These are phyloP conservation scores for Urophycis tenuis DNA, from an alignment of 2,797 vertebrate genomes.

Conservation along the genomic window DNA sequence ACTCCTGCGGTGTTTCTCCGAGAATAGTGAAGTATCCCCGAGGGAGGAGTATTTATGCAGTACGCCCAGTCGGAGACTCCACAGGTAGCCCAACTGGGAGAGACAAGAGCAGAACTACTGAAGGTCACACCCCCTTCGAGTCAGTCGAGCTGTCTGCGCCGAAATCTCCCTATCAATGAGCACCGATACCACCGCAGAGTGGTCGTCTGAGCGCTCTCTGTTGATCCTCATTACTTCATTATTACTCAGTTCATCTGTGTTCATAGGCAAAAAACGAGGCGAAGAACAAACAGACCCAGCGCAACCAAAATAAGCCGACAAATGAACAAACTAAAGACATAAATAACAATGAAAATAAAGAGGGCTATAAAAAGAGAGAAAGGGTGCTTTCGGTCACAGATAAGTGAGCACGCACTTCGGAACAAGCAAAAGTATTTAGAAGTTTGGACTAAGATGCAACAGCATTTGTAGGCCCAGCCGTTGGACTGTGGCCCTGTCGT, in stretches of 20 bases:
- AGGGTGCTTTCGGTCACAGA: not conserved
- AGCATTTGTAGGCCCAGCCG: not conserved
- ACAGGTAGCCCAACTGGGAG: conserved; percentile 58
- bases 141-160: conserved; percentile 23
- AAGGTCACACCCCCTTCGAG: conserved; percentile 55
- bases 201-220: too few species aligned
- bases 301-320: too few species aligned
- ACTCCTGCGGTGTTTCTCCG: conserved; percentile 39
- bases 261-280: too few species aligned
- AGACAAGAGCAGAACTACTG: conserved; percentile 33
- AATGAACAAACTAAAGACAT: not conserved
- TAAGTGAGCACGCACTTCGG: not conserved
- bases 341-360: not conserved
- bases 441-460: not conserved
- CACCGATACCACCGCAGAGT: conserved; percentile 39
- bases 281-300: too few species aligned
- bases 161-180: conserved; percentile 47
- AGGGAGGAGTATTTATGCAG: conserved; percentile 70
- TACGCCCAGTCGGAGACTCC: conserved; percentile 32
- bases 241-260: too few species aligned
- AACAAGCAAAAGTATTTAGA: not conserved
- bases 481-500: not conserved
- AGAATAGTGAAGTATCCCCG: conserved; percentile 51
- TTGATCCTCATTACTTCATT: too few species aligned
- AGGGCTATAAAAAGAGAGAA: not conserved